A percentile compares a stretch with the other conserved stretches of the same genome.
Evolutionary conservation across 2,888 invertebrate genomes (phyloP).

Genomic region (Pandemis corylana): DNA sequence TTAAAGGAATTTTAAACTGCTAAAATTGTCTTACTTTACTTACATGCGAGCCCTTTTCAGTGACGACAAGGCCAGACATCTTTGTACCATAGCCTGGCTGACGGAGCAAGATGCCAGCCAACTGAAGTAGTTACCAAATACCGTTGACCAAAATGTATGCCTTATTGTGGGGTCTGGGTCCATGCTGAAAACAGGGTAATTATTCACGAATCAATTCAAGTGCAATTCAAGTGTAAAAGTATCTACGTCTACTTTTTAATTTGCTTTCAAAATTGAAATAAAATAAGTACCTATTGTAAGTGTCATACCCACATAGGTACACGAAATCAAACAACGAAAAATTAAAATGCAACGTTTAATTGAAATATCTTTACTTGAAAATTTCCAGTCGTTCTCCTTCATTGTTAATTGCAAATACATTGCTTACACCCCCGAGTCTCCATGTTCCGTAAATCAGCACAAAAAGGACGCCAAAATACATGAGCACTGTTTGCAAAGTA

Average conservation of each 20-base stretch:
- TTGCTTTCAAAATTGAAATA: too few species aligned
- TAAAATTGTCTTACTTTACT: conserved; percentile 66
- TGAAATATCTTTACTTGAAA: conserved; percentile 85
- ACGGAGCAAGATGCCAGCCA: conserved; percentile 93
- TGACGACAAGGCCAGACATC: conserved; percentile 91
- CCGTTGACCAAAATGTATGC: conserved; percentile 92
- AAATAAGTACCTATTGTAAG: too few species aligned
- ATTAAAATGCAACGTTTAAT: neutral
- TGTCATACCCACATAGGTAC: too few species aligned
- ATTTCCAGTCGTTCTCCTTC: conserved; percentile 88
- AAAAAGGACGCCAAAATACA: conserved; percentile 88
- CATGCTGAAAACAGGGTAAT: conserved; percentile 82
- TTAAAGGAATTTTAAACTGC: neutral
- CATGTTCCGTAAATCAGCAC: conserved; percentile 88
- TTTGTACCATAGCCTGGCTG: conserved; percentile 95
- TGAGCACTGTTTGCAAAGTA: conserved; percentile 89
- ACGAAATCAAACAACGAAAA: too few species aligned
- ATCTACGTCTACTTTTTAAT: too few species aligned
- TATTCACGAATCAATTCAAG: neutral
- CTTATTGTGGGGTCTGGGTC: conserved; percentile 90
- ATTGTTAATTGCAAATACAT: conserved; percentile 86
- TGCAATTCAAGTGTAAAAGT: neutral
- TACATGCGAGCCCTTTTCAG: conserved; percentile 89
- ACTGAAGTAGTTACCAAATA: conserved; percentile 91
- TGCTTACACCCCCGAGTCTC: conserved; percentile 86